Conservation (phyloP, 1,140 invertebrate species). For the Magallana gigas region DNA sequence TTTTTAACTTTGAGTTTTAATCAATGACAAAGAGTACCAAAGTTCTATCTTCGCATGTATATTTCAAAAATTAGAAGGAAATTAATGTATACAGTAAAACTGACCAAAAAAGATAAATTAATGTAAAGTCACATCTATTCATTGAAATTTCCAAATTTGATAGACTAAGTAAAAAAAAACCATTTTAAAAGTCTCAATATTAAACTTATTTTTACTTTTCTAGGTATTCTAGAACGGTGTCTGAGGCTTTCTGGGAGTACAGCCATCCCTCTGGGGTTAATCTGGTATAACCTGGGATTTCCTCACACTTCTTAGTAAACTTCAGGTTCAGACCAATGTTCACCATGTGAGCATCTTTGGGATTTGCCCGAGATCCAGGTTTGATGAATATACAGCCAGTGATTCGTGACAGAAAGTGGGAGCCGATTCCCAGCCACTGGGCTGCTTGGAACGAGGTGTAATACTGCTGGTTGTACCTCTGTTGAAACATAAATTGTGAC, state of each 20-base stretch:
- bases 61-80: too few relatives aligned
- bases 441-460: constrained; percentile 78
- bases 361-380: constrained; percentile 63
- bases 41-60: too few relatives aligned
- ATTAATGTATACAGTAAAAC: too few relatives aligned
- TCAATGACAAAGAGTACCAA: too few relatives aligned
- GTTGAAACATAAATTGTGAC: background rate
- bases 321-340: constrained; percentile 96
- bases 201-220: constrained; percentile 72
- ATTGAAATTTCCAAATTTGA: too few relatives aligned
- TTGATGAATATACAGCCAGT: constrained; percentile 89
- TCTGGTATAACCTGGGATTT: constrained; percentile 89
- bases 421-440: constrained; percentile 83
- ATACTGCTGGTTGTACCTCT: constrained; percentile 63
- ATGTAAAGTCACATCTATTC: too few relatives aligned
- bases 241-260: constrained; percentile 88
- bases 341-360: constrained; percentile 80
- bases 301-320: constrained; percentile 87
- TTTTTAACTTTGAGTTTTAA: too few relatives aligned
- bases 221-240: constrained; percentile 86
- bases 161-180: too few relatives aligned
- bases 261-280: constrained; percentile 85
- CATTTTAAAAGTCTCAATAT: too few relatives aligned
- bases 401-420: constrained; percentile 88
- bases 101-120: too few relatives aligned